These are phyloP conservation scores for Neosilurus hyrtlii DNA, from an alignment of 2,797 vertebrate species.

Conservation along the genomic window DNA sequence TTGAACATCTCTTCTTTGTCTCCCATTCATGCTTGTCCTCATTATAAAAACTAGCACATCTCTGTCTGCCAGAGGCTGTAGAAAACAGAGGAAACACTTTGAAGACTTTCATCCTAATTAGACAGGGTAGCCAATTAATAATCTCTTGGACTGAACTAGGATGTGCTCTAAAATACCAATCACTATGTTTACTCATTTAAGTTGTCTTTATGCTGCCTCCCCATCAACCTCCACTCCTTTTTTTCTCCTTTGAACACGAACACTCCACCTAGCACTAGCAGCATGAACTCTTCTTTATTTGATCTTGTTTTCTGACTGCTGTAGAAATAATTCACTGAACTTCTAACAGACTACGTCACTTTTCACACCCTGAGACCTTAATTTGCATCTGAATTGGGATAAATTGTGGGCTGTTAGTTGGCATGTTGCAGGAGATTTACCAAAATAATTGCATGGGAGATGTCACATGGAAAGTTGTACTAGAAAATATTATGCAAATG, in stretches of 20 bases:
- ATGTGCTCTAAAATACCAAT: constrained; percentile 40
- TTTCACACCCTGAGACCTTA: background rate
- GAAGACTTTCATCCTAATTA: constrained; percentile 45
- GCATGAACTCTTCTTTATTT: constrained; percentile 5
- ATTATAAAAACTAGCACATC: constrained; percentile 32
- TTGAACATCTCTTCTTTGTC: constrained; percentile 10
- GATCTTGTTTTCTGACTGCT: background rate
- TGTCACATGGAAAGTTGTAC: background rate
- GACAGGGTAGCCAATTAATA: constrained; percentile 22
- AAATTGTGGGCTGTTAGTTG: constrained; percentile 12
- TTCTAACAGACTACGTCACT: background rate
- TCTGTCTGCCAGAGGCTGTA: constrained; percentile 23
- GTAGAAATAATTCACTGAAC: constrained; percentile 12
- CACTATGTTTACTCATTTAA: constrained; percentile 20
- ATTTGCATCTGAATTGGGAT: background rate
- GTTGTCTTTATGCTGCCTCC: background rate
- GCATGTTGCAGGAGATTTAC: background rate
- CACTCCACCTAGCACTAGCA: background rate
- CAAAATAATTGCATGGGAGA: background rate
- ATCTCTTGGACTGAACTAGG: constrained; percentile 27
- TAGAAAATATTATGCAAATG: background rate
- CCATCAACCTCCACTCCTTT: background rate
- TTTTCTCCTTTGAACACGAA: background rate
- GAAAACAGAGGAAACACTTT: constrained; percentile 30
- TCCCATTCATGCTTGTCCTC: constrained; percentile 23